These are phyloP conservation scores for Salvelinus namaycush DNA, from an alignment of 2,113 vertebrate species.

Conservation along the genomic window DNA sequence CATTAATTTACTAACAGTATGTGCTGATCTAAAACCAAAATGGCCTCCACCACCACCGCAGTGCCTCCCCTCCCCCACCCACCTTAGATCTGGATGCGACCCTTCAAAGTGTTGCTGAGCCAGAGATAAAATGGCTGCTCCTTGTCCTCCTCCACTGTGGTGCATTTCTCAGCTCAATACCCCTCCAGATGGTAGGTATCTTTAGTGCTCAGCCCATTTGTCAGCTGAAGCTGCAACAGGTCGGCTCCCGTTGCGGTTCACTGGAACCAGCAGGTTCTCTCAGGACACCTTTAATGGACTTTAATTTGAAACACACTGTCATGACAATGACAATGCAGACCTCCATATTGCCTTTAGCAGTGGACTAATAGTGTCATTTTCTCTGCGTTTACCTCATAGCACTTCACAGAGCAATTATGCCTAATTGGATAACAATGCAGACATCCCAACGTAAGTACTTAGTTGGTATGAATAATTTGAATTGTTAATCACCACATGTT, in stretches of 20 bases:
- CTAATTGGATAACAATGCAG: too few relatives aligned
- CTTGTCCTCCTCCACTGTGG: too few relatives aligned
- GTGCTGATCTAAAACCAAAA: too few relatives aligned
- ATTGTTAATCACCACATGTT: not conserved
- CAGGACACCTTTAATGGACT: slow-evolving; percentile 44
- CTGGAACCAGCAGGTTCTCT: slow-evolving; percentile 19
- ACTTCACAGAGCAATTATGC: too few relatives aligned
- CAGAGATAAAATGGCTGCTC: not conserved
- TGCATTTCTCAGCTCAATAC: too few relatives aligned
- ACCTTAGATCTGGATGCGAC: too few relatives aligned
- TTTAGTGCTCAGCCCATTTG: slow-evolving; percentile 32
- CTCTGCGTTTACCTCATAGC: too few relatives aligned
- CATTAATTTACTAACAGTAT: too few relatives aligned
- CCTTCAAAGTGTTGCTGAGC: too few relatives aligned
- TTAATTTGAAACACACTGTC: slow-evolving; percentile 39
- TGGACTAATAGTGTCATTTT: slow-evolving; percentile 29
- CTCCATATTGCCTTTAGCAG: slow-evolving; percentile 29
- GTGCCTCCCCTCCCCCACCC: too few relatives aligned
- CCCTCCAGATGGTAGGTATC: too few relatives aligned
- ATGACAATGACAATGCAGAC: slow-evolving; percentile 46
- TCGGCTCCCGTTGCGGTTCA: slow-evolving; percentile 30
- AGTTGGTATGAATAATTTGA: not conserved
- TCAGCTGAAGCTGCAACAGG: slow-evolving; percentile 43
- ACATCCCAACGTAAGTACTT: not conserved
- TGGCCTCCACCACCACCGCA: too few relatives aligned